Conservation (phyloP, 1,140 invertebrate species). For the Fopius arisanus region DNA sequence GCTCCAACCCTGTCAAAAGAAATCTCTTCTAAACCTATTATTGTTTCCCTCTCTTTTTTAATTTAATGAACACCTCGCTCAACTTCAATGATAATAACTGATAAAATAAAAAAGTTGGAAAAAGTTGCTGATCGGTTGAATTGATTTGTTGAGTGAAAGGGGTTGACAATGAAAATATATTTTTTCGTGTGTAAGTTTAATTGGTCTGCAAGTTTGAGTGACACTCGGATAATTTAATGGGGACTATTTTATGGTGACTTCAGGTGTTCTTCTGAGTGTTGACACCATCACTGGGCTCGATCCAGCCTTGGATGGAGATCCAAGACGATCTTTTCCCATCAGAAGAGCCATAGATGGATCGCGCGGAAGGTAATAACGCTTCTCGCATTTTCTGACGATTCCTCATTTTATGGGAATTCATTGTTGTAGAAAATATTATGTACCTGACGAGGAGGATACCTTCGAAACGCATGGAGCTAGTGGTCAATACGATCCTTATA, state of each 20-base stretch:
- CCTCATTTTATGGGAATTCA: neutral
- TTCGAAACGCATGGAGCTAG: slow-evolving; percentile 55
- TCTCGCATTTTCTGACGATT: neutral
- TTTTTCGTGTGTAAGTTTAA: slow-evolving; percentile 1
- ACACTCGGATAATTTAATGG: neutral
- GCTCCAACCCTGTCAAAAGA: no score
- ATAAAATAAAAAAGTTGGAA: slow-evolving; percentile 36
- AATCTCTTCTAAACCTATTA: no score
- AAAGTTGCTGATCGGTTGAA: slow-evolving; percentile 24
- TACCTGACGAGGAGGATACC: slow-evolving; percentile 55
- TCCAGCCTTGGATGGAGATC: slow-evolving; percentile 39
- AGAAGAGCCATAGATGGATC: slow-evolving; percentile 59
- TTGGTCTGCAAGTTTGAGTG: neutral
- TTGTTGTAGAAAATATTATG: slow-evolving; percentile 53
- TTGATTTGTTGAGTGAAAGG: slow-evolving; percentile 29
- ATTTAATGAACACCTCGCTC: no score
- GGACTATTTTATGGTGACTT: slow-evolving; percentile 6
- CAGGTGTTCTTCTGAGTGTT: slow-evolving; percentile 13
- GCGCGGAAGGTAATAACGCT: neutral
- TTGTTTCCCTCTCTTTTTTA: no score
- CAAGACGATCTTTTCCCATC: slow-evolving; percentile 50
- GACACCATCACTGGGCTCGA: slow-evolving; percentile 48
- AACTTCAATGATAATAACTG: no score
- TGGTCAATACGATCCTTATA: slow-evolving; percentile 52
- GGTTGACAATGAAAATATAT: neutral